Percentiles rank a stretch among this genome's conserved stretches.
Evolutionary conservation across 1,140 invertebrate species (phyloP).

Genomic region (Diabrotica virgifera): DNA sequence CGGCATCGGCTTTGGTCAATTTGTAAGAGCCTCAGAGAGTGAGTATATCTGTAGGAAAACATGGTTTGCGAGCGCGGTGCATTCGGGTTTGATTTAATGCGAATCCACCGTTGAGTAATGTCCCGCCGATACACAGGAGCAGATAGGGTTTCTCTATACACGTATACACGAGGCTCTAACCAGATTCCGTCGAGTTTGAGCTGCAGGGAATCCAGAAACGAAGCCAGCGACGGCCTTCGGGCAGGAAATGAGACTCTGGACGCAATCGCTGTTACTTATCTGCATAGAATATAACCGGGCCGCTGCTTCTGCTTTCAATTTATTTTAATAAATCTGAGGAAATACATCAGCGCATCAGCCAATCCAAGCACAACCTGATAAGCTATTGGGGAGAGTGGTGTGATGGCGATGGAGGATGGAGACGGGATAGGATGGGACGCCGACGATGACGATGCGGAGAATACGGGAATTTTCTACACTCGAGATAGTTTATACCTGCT

Average conservation of each 20-base stretch:
- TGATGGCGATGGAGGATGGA: slow-evolving; percentile 10
- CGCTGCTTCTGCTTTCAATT: slow-evolving; percentile 33
- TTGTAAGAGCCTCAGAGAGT: not conserved
- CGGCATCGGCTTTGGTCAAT: not conserved
- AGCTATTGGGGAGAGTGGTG: slow-evolving; percentile 6
- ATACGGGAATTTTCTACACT: slow-evolving; percentile 2
- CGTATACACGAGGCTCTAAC: slow-evolving; percentile 5
- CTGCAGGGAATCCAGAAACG: slow-evolving; percentile 12
- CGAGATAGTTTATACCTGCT: not conserved
- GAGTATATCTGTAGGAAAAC: too few relatives aligned
- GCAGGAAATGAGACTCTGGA: slow-evolving; percentile 39
- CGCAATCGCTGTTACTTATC: slow-evolving; percentile 38
- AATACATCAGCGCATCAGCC: slow-evolving; percentile 31
- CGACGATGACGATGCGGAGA: not conserved
- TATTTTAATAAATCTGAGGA: slow-evolving; percentile 35
- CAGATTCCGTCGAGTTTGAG: slow-evolving; percentile 15
- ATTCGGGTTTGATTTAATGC: slow-evolving; percentile 23
- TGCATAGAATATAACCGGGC: slow-evolving; percentile 38
- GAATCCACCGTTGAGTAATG: slow-evolving; percentile 28
- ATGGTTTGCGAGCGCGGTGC: not conserved
- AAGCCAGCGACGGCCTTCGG: slow-evolving; percentile 19
- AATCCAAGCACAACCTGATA: slow-evolving; percentile 34
- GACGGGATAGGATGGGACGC: too few relatives aligned
- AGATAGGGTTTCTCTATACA: slow-evolving; percentile 22
- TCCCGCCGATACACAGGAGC: slow-evolving; percentile 22